These are phyloP conservation scores for Genyomyrus donnyi DNA, from an alignment of 2,113 vertebrate species.

Conservation along the genomic window DNA sequence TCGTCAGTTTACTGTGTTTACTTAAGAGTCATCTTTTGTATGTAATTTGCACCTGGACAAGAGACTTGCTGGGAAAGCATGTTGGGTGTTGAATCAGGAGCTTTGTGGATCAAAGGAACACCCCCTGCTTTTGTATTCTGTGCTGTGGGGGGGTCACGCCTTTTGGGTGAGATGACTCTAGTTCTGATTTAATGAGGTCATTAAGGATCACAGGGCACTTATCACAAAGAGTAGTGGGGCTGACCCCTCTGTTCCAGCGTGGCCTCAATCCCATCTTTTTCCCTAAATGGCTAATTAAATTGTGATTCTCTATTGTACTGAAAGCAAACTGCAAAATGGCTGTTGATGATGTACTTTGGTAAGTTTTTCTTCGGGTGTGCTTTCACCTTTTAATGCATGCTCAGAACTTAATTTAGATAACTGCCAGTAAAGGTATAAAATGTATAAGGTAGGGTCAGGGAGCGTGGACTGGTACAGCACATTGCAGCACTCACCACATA, in stretches of 20 bases:
- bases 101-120: neutral
- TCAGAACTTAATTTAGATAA: neutral
- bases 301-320: neutral
- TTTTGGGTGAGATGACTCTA: neutral
- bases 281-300: slow-evolving; percentile 4
- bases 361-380: neutral
- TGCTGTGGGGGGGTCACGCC: neutral
- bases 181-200: slow-evolving; percentile 5
- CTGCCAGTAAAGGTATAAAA: neutral
- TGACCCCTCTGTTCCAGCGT: neutral
- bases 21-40: neutral
- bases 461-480: neutral
- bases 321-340: neutral
- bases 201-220: slow-evolving; percentile 4
- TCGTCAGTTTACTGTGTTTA: neutral
- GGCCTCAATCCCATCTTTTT: neutral
- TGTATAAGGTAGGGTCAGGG: neutral
- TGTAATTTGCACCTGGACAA: neutral
- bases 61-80: neutral
- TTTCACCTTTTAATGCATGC: neutral
- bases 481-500: neutral
- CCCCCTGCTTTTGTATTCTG: neutral
- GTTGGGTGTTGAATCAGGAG: neutral
- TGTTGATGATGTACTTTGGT: neutral
- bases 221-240: neutral